Conservation (phyloP, 2,888 invertebrate genomes). For the Drosophila vallismaia region DNA sequence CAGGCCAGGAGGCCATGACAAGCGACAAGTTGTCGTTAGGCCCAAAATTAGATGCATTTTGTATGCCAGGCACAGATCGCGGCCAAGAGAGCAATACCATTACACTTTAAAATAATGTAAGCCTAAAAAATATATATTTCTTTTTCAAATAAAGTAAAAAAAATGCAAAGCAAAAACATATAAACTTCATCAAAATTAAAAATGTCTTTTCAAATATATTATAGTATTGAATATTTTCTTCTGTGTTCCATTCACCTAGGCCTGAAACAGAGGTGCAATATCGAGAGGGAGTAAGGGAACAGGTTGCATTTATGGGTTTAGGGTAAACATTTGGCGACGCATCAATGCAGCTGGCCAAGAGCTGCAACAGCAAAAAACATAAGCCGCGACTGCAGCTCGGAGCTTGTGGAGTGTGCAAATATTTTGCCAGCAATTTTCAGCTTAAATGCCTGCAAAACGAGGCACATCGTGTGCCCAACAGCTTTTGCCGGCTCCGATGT, state of each 20-base stretch:
- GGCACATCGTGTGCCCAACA: slow-evolving; percentile 47
- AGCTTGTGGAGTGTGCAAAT: slow-evolving; percentile 70
- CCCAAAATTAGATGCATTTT: slow-evolving; percentile 76
- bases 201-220: no score
- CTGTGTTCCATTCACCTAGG: slow-evolving; percentile 24
- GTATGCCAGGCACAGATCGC: slow-evolving; percentile 50
- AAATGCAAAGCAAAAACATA: neutral
- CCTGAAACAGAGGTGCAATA: neutral
- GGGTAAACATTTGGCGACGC: slow-evolving; percentile 65
- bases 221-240: neutral
- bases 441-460: slow-evolving; percentile 69
- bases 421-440: slow-evolving; percentile 81
- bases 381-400: slow-evolving; percentile 36
- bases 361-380: slow-evolving; percentile 36
- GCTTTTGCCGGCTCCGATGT: slow-evolving; percentile 43
- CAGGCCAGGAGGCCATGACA: slow-evolving; percentile 60
- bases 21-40: slow-evolving; percentile 77
- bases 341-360: slow-evolving; percentile 70
- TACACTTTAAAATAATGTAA: neutral
- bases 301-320: slow-evolving; percentile 45
- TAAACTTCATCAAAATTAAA: neutral
- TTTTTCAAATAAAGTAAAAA: neutral
- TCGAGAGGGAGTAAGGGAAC: neutral
- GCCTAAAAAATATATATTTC: neutral
- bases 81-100: slow-evolving; percentile 13